Conservation (phyloP, 2,797 vertebrate genomes). For the Smutsia temminckii region DNA sequence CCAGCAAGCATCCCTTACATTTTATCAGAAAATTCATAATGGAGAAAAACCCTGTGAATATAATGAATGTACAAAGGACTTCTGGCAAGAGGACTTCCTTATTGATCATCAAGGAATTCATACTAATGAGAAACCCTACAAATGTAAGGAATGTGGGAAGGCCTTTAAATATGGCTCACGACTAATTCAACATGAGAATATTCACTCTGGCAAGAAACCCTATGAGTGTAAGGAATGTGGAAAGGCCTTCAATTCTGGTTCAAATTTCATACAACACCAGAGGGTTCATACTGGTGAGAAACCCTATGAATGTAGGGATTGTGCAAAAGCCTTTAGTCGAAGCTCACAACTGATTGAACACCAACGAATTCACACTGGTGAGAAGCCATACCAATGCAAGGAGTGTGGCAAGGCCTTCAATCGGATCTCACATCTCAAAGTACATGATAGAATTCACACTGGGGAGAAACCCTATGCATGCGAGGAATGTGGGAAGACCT, state of each 20-base stretch:
- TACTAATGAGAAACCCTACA: slow-evolving; percentile 57
- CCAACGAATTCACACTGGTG: slow-evolving; percentile 63
- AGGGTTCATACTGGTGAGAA: slow-evolving; percentile 69
- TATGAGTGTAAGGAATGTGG: slow-evolving; percentile 70
- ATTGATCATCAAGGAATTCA: slow-evolving; percentile 12
- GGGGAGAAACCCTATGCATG: slow-evolving; percentile 70
- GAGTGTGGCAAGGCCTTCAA: slow-evolving; percentile 72
- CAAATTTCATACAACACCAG: slow-evolving; percentile 74
- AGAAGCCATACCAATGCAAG: slow-evolving; percentile 72
- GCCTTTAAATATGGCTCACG: slow-evolving; percentile 69
- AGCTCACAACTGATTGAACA: slow-evolving; percentile 74
- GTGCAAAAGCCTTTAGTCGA: slow-evolving; percentile 67
- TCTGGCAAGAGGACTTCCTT: slow-evolving; percentile 43
- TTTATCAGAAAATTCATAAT: slow-evolving; percentile 1
- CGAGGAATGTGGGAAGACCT: slow-evolving; percentile 62
- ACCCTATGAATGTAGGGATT: slow-evolving; percentile 59
- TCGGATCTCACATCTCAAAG: slow-evolving; percentile 69
- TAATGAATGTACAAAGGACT: neutral
- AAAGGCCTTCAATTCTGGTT: slow-evolving; percentile 72
- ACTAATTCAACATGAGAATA: slow-evolving; percentile 69
- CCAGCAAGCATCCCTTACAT: neutral
- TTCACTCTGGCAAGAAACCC: slow-evolving; percentile 72
- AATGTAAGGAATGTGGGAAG: slow-evolving; percentile 69
- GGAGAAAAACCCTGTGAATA: neutral
- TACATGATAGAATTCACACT: slow-evolving; percentile 55